phyloP scores from a whole-genome alignment of 2,888 invertebrate species.

The Biston stratarius region DNA sequence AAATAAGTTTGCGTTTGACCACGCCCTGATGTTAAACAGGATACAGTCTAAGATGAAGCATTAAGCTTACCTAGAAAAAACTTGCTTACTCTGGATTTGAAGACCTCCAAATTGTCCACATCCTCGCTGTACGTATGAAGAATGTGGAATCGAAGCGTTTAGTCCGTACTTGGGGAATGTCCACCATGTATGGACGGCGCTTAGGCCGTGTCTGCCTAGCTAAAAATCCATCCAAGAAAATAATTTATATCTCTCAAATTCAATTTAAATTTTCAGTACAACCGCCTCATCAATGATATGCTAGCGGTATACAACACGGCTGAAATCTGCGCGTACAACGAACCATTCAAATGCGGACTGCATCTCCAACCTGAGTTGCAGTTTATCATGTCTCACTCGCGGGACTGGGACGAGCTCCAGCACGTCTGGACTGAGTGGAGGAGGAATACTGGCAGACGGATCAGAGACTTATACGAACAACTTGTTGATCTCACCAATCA shows the following conservation, averaged over 20 bases:
- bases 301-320: slow-evolving; percentile 94
- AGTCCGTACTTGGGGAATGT: too few species aligned
- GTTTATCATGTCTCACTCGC: slow-evolving; percentile 90
- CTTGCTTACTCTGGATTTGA: too few species aligned
- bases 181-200: too few species aligned
- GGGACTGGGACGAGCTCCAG: slow-evolving; percentile 95
- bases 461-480: slow-evolving; percentile 93
- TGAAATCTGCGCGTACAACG: slow-evolving; percentile 93
- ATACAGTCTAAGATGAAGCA: too few species aligned
- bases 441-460: slow-evolving; percentile 92
- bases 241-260: too few species aligned
- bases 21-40: too few species aligned
- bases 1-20: too few species aligned
- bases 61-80: too few species aligned
- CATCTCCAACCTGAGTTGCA: slow-evolving; percentile 92
- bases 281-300: slow-evolving; percentile 95
- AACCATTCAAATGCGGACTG: slow-evolving; percentile 93
- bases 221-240: background rate
- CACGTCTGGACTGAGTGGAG: slow-evolving; percentile 97
- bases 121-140: too few species aligned
- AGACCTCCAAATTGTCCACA: too few species aligned
- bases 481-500: slow-evolving; percentile 92
- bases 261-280: slow-evolving; percentile 88
- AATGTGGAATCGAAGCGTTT: too few species aligned
- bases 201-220: too few species aligned